Percentiles rank a stretch among this genome's conserved stretches.
Conservation (phyloP, 2,113 vertebrate species). For the Balaeniceps rex region DNA sequence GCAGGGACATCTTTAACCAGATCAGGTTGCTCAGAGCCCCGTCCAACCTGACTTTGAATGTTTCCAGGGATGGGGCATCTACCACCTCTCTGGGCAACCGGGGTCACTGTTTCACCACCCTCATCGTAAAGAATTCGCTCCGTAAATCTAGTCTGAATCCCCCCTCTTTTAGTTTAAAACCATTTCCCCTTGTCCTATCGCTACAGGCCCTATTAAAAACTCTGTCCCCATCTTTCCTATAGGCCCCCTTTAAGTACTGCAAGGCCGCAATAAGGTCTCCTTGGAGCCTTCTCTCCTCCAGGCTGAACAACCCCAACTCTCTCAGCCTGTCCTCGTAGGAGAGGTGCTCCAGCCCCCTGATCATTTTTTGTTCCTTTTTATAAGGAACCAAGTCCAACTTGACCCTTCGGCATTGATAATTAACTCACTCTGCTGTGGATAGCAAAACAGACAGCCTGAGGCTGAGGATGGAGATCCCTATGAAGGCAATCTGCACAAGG, state of each 20-base stretch:
- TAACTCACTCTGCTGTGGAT: neutral
- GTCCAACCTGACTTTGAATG: neutral
- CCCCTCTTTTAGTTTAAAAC: neutral
- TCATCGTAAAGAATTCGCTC: neutral
- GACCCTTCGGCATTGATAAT: neutral
- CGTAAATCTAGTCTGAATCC: too few species aligned
- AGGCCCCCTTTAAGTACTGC: too few species aligned
- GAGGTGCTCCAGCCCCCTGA: neutral
- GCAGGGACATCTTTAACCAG: neutral
- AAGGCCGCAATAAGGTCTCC: neutral
- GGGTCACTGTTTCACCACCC: neutral
- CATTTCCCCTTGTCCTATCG: accelerated
- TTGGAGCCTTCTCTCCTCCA: neutral
- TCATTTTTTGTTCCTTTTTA: neutral
- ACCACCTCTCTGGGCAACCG: neutral
- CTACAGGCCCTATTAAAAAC: neutral
- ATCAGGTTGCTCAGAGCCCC: neutral
- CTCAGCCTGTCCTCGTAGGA: accelerated
- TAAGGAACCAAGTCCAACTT: neutral
- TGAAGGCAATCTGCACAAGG: neutral
- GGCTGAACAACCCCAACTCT: neutral
- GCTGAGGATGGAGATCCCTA: neutral
- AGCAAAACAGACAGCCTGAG: neutral
- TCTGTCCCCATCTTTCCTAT: neutral
- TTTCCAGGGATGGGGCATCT: too few species aligned